A percentile compares a stretch with the other conserved stretches of the same genome.
phyloP scores from a whole-genome alignment of 2,888 invertebrate species.

The Coenonympha glycerion region DNA sequence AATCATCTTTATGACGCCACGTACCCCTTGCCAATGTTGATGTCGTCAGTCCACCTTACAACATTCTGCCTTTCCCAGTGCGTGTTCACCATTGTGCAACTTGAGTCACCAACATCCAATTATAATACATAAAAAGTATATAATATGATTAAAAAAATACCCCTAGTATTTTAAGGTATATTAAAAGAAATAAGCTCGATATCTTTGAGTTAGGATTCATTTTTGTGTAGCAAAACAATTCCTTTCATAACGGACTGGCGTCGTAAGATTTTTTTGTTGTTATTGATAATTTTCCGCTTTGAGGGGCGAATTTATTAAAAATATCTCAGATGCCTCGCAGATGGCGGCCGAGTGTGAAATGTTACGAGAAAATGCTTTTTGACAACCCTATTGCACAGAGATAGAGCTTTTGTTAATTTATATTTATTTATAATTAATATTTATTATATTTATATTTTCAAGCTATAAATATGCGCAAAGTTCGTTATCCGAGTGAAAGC shows the following conservation, averaged over 20 bases:
- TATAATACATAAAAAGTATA: too few relatives aligned
- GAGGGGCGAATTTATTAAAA: constrained; percentile 26
- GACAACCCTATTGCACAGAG: neutral
- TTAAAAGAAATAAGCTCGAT: neutral
- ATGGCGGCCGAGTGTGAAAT: constrained; percentile 2
- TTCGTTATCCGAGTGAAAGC: too few relatives aligned
- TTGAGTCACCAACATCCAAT: too few relatives aligned
- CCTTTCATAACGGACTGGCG: constrained; percentile 7
- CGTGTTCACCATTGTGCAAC: too few relatives aligned
- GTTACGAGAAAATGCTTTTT: neutral
- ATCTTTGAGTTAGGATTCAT: neutral
- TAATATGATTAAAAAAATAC: too few relatives aligned
- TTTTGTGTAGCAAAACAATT: constrained; percentile 8
- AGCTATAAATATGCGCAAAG: neutral
- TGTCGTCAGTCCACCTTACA: too few relatives aligned
- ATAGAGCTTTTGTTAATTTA: too few relatives aligned
- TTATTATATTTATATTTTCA: neutral
- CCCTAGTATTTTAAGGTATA: too few relatives aligned
- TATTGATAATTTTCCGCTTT: constrained; percentile 29
- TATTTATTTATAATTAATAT: too few relatives aligned
- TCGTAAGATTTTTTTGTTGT: constrained; percentile 19
- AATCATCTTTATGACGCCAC: too few relatives aligned
- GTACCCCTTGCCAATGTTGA: too few relatives aligned
- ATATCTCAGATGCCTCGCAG: constrained; percentile 17
- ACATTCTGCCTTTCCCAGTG: too few relatives aligned